Percentiles rank a stretch among this genome's conserved stretches.
Conservation (phyloP, 2,888 invertebrate species). For the Sepiola atlantica region DNA sequence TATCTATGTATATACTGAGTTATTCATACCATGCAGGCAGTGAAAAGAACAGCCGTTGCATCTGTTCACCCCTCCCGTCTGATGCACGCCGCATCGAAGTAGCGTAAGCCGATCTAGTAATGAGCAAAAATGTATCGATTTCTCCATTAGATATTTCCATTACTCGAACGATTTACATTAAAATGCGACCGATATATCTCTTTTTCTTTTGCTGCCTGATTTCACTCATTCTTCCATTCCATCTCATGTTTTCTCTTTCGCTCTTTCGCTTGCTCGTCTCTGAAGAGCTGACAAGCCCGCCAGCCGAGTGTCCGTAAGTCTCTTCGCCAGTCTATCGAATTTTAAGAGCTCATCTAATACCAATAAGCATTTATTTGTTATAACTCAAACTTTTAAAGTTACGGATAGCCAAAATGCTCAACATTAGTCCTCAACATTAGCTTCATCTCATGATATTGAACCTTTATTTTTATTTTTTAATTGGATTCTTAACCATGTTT, state of each 20-base stretch:
- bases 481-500: no score
- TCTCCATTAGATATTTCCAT: slow-evolving; percentile 32
- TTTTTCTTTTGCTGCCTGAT: neutral
- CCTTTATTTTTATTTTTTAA: no score
- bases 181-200: neutral
- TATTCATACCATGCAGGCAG: neutral
- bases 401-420: no score
- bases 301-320: neutral
- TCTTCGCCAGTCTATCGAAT: neutral
- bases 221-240: neutral
- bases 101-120: neutral
- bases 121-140: slow-evolving; percentile 20
- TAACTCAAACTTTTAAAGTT: no score
- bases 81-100: neutral
- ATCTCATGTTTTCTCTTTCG: neutral
- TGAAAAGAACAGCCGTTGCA: neutral
- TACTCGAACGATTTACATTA: slow-evolving; percentile 20
- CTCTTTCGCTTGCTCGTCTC: neutral
- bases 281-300: neutral
- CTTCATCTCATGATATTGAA: no score
- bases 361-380: no score
- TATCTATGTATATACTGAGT: neutral
- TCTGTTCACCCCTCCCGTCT: neutral
- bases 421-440: no score
- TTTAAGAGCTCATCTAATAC: neutral